phyloP scores from a whole-genome alignment of 2,113 vertebrate species.

The Eretmochelys imbricata region DNA sequence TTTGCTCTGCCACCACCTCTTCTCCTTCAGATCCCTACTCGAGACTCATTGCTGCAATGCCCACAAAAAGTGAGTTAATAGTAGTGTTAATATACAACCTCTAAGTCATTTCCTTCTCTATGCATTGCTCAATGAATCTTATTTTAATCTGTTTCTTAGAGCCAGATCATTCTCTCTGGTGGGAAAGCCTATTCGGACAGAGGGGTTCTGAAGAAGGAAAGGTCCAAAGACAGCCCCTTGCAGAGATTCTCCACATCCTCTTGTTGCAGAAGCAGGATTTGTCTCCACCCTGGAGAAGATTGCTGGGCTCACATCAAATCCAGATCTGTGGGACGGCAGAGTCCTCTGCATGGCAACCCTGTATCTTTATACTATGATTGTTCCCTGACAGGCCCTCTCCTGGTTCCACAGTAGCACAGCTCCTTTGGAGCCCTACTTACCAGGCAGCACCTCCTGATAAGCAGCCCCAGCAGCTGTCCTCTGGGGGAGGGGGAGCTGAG shows the following conservation, averaged over 20 bases:
- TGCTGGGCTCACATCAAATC: not conserved
- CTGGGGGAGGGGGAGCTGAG: not conserved
- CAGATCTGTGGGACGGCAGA: not conserved
- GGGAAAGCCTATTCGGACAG: fast-evolving
- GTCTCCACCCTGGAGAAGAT: not conserved
- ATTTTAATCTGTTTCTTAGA: not conserved
- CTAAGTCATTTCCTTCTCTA: not conserved
- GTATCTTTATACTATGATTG: not conserved
- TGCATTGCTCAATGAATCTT: not conserved
- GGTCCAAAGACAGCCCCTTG: not conserved
- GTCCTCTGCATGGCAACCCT: not conserved
- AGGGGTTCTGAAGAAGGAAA: not conserved
- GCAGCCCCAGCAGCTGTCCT: not conserved
- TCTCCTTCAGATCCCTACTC: not conserved
- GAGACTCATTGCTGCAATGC: not conserved
- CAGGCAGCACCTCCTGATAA: not conserved
- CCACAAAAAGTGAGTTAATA: not conserved
- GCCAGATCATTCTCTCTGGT: not conserved
- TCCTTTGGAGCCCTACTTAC: not conserved
- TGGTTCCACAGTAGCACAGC: not conserved
- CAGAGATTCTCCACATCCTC: not conserved
- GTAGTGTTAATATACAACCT: not conserved
- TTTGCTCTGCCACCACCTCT: not conserved
- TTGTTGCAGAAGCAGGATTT: not conserved
- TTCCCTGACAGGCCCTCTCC: not conserved